These are phyloP conservation scores for Eueides isabella DNA, from an alignment of 1,140 invertebrate genomes.

Conservation along the genomic window DNA sequence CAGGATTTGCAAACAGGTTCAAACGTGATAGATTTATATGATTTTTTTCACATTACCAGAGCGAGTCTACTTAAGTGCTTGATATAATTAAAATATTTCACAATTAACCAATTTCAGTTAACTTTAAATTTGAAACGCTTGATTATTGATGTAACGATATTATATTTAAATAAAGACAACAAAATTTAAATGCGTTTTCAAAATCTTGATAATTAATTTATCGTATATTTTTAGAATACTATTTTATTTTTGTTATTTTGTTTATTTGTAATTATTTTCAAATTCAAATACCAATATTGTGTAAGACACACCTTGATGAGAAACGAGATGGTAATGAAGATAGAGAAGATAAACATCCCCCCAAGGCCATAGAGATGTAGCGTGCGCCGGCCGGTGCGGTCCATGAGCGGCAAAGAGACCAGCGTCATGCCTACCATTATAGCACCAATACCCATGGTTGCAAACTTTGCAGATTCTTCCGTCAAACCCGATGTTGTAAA, in stretches of 20 bases:
- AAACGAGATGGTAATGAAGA: slow-evolving; percentile 98
- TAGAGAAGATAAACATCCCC: slow-evolving; percentile 98
- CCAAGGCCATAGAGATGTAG: slow-evolving; percentile 97
- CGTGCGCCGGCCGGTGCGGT: slow-evolving; percentile 95
- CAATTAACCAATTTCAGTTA: background rate
- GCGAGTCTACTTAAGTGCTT: background rate
- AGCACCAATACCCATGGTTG: slow-evolving; percentile 97
- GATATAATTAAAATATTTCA: background rate
- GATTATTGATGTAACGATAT: background rate
- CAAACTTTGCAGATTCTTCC: slow-evolving; percentile 93
- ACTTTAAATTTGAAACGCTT: background rate
- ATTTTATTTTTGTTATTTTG: background rate
- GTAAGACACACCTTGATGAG: slow-evolving; percentile 90
- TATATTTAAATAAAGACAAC: background rate
- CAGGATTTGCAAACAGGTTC: background rate
- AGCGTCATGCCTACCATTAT: slow-evolving; percentile 99
- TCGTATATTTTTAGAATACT: background rate
- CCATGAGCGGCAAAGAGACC: slow-evolving; percentile 97
- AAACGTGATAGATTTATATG: background rate
- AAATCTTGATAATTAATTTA: no score
- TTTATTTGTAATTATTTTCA: background rate
- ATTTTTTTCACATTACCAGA: background rate
- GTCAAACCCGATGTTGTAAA: slow-evolving; percentile 95
- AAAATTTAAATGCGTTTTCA: no score
- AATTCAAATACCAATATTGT: slow-evolving; percentile 33